phyloP scores from a whole-genome alignment of 2,888 invertebrate species.

The Athalia rosae region DNA sequence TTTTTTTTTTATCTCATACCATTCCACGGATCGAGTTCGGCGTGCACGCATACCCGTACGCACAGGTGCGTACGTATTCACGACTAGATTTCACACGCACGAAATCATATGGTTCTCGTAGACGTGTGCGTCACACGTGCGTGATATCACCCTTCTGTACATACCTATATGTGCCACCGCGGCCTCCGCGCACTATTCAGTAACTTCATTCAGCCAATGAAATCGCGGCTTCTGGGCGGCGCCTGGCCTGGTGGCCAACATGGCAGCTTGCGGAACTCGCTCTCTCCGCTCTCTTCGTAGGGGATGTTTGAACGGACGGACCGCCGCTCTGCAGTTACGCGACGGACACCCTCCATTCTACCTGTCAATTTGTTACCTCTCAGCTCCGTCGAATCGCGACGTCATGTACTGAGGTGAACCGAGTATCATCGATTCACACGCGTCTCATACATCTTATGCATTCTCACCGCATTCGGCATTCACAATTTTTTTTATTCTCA shows the following conservation, averaged over 20 bases:
- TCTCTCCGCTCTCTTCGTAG: constrained; percentile 1
- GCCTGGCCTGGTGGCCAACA: constrained; percentile 67
- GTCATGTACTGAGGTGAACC: constrained; percentile 55
- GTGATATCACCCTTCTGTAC: constrained; percentile 21
- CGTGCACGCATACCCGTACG: too few species aligned
- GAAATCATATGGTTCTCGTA: not conserved
- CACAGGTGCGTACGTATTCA: too few species aligned
- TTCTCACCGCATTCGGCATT: too few species aligned
- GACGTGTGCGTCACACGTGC: constrained; percentile 32
- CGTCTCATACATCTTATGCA: too few species aligned
- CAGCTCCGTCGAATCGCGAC: constrained; percentile 30
- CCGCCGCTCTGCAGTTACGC: constrained; percentile 20
- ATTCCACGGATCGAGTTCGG: too few species aligned
- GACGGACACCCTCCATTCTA: constrained; percentile 51
- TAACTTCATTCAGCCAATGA: constrained; percentile 64
- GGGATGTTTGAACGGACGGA: constrained; percentile 40
- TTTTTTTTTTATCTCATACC: too few species aligned
- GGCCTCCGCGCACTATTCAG: constrained; percentile 46
- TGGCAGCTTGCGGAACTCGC: constrained; percentile 61
- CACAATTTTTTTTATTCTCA: too few species aligned
- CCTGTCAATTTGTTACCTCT: constrained; percentile 51
- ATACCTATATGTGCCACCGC: constrained; percentile 33
- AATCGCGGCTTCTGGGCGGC: constrained; percentile 67
- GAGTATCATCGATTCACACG: too few species aligned
- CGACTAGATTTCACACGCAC: too few species aligned